Evolutionary conservation across 2,888 invertebrate species (phyloP).

Genomic region (Suillia variegata): DNA sequence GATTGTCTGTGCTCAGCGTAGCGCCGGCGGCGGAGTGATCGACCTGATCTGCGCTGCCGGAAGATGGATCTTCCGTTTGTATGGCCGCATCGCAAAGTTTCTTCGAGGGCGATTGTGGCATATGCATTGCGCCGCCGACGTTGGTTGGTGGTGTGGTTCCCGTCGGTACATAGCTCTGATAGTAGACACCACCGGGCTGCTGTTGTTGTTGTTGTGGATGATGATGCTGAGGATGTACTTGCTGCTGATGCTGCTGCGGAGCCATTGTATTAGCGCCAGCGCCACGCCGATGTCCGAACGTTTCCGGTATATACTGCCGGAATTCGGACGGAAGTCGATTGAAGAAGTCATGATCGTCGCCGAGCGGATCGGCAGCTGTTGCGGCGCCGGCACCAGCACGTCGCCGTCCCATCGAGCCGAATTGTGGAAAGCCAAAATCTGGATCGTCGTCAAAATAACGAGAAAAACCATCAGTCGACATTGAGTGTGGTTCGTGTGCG

Average conservation of each 20-base stretch:
- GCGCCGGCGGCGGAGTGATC: constrained; percentile 42
- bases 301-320: constrained; percentile 59
- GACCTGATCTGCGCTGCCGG: constrained; percentile 42
- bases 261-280: constrained; percentile 26
- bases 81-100: constrained; percentile 60
- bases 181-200: constrained; percentile 37
- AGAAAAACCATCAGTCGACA: constrained; percentile 46
- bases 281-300: constrained; percentile 50
- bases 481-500: constrained; percentile 47
- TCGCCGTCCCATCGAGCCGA: constrained; percentile 55
- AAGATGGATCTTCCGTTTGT: constrained; percentile 58
- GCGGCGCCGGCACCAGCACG: constrained; percentile 37
- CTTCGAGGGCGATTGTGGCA: constrained; percentile 48
- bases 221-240: constrained; percentile 20
- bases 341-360: constrained; percentile 55
- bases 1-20: constrained; percentile 40
- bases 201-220: constrained; percentile 28
- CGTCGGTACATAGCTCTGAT: constrained; percentile 36
- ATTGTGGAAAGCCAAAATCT: constrained; percentile 59
- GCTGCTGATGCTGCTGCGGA: constrained; percentile 24
- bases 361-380: constrained; percentile 34
- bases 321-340: constrained; percentile 60
- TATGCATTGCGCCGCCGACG: constrained; percentile 23
- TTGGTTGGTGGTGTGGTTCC: constrained; percentile 30
- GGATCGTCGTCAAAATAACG: constrained; percentile 49